These are phyloP conservation scores for Varecia variegata DNA, from an alignment of 2,797 vertebrate genomes.

Conservation along the genomic window DNA sequence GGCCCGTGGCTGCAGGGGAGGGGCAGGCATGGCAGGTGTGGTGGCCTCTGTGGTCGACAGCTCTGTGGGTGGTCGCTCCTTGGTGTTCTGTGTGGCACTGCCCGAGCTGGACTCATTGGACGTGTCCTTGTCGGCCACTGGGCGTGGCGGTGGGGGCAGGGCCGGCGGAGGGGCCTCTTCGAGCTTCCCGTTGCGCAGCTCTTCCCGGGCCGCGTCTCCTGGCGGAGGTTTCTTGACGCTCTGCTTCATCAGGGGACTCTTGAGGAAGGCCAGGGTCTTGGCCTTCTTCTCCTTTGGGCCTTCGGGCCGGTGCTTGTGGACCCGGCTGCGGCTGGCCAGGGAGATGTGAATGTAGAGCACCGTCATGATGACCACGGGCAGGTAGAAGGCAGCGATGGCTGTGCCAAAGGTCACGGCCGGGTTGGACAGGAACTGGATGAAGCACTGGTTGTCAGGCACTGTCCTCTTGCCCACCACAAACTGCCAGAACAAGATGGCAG, in stretches of 20 bases:
- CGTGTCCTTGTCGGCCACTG: constrained; percentile 85
- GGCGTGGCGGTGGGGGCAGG: constrained; percentile 77
- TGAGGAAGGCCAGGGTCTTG: constrained; percentile 88
- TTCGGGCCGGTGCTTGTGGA: constrained; percentile 89
- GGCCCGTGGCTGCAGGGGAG: constrained; percentile 70
- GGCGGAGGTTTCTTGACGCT: constrained; percentile 89
- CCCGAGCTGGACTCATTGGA: constrained; percentile 93
- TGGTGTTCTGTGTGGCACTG: constrained; percentile 90
- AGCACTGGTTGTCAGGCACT: constrained; percentile 89
- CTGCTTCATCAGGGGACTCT: constrained; percentile 91
- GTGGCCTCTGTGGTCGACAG: constrained; percentile 84
- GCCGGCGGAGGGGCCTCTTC: constrained; percentile 86
- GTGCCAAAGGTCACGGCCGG: constrained; percentile 96
- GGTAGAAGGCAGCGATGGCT: constrained; percentile 98
- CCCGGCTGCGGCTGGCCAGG: constrained; percentile 95
- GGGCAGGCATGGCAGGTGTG: constrained; percentile 74
- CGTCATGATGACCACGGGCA: constrained; percentile 98
- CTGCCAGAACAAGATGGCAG: constrained; percentile 99
- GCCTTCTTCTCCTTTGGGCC: constrained; percentile 86
- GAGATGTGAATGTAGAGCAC: constrained; percentile 98
- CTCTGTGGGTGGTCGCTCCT: constrained; percentile 87
- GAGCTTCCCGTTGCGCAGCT: constrained; percentile 91
- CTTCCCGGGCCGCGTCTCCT: constrained; percentile 85
- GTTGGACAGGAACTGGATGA: constrained; percentile 98
- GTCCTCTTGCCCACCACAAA: constrained; percentile 94